These are phyloP conservation scores for Busseola fusca DNA, from an alignment of 2,888 invertebrate genomes.

Conservation along the genomic window DNA sequence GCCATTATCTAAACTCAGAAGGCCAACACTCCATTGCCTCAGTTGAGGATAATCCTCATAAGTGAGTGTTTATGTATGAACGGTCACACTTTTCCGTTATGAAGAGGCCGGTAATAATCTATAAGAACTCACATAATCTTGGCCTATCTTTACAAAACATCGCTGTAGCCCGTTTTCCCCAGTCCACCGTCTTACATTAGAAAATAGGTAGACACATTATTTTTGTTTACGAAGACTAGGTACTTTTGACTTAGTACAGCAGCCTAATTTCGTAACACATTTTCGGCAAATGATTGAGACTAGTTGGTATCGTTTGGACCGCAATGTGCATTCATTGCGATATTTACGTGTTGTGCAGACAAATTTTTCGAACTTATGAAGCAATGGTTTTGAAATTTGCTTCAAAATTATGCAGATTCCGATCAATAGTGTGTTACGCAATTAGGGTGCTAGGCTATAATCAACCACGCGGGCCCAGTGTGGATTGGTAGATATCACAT, in stretches of 20 bases:
- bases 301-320: too few species aligned
- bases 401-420: too few species aligned
- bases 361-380: too few species aligned
- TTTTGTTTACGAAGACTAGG: conserved; percentile 12
- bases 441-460: too few species aligned
- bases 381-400: too few species aligned
- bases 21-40: conserved; percentile 17
- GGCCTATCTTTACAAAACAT: conserved; percentile 51
- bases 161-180: conserved; percentile 39
- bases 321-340: too few species aligned
- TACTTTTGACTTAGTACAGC: conserved; percentile 7
- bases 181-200: conserved; percentile 40
- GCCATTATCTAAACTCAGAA: neutral
- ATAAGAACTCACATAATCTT: conserved; percentile 52
- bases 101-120: conserved; percentile 50
- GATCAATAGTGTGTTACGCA: too few species aligned
- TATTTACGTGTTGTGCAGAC: too few species aligned
- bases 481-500: neutral
- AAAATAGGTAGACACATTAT: conserved; percentile 41
- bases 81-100: conserved; percentile 55
- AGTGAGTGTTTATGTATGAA: conserved; percentile 50
- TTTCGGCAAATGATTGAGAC: too few species aligned
- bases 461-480: neutral
- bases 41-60: conserved; percentile 46
- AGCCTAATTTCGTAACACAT: too few species aligned